These are phyloP conservation scores for Agelastica alni DNA, from an alignment of 2,888 invertebrate genomes.

Conservation along the genomic window DNA sequence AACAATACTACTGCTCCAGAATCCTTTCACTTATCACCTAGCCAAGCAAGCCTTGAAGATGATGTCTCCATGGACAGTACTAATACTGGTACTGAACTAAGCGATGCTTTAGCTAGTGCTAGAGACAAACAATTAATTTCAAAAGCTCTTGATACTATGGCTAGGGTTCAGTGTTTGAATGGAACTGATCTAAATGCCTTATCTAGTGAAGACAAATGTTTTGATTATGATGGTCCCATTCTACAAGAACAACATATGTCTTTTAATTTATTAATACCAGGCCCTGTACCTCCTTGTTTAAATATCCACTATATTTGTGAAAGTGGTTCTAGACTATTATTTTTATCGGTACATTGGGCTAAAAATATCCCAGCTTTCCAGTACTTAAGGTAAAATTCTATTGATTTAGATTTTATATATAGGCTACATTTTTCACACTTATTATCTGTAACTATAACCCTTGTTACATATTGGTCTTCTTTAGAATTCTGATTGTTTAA, in stretches of 20 bases:
- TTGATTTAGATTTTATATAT: no score
- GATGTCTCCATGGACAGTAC: constrained; percentile 63
- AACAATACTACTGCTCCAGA: constrained; percentile 47
- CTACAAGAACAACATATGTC: constrained; percentile 70
- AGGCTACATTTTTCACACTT: no score
- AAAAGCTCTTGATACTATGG: constrained; percentile 75
- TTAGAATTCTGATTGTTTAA: no score
- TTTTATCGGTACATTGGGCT: constrained; percentile 89
- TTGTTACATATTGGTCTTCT: no score
- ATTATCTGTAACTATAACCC: no score
- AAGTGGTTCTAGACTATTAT: constrained; percentile 88
- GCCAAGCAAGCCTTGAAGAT: constrained; percentile 61
- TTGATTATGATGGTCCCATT: constrained; percentile 65
- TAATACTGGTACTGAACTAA: constrained; percentile 58
- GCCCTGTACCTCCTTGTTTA: constrained; percentile 83
- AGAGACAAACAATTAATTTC: constrained; percentile 65
- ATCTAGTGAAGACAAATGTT: constrained; percentile 51
- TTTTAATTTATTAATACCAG: constrained; percentile 77
- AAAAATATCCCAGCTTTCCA: constrained; percentile 82
- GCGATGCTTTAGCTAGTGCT: constrained; percentile 65
- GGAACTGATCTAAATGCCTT: constrained; percentile 49
- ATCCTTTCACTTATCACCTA: constrained; percentile 55
- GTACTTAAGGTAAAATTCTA: constrained; percentile 68
- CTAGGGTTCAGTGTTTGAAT: constrained; percentile 56
- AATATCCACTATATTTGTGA: constrained; percentile 95